Evolutionary conservation across 37 sponge, comb jelly and placozoan genomes (phyloP).

Genomic region (Ephydatia muelleri): DNA sequence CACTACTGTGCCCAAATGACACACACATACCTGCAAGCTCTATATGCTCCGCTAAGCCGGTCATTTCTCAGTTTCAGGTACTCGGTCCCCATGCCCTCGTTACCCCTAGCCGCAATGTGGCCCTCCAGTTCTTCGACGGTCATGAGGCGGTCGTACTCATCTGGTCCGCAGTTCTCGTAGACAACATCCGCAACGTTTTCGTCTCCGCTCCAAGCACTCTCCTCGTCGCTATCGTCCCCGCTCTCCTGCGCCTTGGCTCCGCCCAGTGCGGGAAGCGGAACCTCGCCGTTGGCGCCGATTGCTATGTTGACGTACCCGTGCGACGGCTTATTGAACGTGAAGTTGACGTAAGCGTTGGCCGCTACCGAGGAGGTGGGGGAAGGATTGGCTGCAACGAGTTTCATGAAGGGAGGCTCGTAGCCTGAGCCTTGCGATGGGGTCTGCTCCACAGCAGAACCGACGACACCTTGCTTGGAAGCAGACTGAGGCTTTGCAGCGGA

Average conservation of each 20-base stretch:
- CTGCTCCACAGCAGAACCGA: no score
- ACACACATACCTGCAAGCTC: slow-evolving; percentile 61
- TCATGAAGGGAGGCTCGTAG: neutral
- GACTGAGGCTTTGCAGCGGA: no score
- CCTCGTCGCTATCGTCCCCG: neutral
- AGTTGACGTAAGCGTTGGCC: neutral
- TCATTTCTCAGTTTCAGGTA: slow-evolving; percentile 65
- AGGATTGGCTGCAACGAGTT: neutral
- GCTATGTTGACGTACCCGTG: neutral
- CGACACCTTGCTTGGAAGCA: no score
- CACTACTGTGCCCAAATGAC: no score
- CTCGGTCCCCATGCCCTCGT: slow-evolving; percentile 55
- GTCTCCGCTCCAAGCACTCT: neutral
- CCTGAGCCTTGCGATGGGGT: neutral
- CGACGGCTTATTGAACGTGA: neutral
- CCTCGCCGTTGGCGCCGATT: neutral
- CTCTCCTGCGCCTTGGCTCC: neutral
- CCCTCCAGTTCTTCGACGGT: slow-evolving; percentile 50
- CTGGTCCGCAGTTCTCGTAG: slow-evolving; percentile 62
- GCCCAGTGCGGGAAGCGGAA: no score
- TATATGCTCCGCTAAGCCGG: slow-evolving; percentile 21
- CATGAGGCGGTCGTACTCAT: slow-evolving; percentile 58
- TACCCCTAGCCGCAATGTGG: slow-evolving; percentile 42
- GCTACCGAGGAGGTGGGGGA: neutral
- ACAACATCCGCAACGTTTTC: slow-evolving; percentile 39